These are phyloP conservation scores for Elephas maximus DNA, from an alignment of 2,113 vertebrate genomes.

Conservation along the genomic window DNA sequence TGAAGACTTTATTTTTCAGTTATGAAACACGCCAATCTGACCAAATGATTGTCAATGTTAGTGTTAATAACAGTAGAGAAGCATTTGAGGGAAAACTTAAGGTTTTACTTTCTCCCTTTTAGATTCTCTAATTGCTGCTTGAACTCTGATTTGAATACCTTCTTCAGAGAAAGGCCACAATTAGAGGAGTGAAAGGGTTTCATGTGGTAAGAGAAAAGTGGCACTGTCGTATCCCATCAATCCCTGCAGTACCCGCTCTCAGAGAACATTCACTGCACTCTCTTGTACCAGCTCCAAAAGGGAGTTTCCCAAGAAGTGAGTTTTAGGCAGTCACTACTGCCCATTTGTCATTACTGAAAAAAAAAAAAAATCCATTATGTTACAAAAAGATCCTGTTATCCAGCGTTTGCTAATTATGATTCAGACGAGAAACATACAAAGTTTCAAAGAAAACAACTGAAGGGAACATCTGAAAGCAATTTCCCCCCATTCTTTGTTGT, in stretches of 20 bases:
- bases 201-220: neutral
- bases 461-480: constrained; percentile 70
- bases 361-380: constrained; percentile 57
- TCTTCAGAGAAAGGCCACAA: constrained; percentile 44
- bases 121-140: constrained; percentile 20
- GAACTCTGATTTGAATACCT: constrained; percentile 42
- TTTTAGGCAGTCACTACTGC: constrained; percentile 30
- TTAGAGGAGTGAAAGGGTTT: constrained; percentile 7
- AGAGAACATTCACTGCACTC: neutral
- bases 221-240: neutral
- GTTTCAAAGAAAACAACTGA: constrained; percentile 74
- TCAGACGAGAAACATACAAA: constrained; percentile 51
- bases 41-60: neutral
- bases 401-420: constrained; percentile 69
- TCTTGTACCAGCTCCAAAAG: constrained; percentile 9
- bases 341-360: constrained; percentile 53
- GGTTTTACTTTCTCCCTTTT: constrained; percentile 49
- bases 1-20: neutral
- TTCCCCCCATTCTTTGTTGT: constrained; percentile 58
- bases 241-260: neutral
- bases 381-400: constrained; percentile 66
- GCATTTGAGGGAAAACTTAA: neutral
- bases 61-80: neutral
- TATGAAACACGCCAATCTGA: constrained; percentile 21
- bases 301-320: constrained; percentile 23